phyloP scores from a whole-genome alignment of 2,113 vertebrate genomes.

The Aythya baeri region DNA sequence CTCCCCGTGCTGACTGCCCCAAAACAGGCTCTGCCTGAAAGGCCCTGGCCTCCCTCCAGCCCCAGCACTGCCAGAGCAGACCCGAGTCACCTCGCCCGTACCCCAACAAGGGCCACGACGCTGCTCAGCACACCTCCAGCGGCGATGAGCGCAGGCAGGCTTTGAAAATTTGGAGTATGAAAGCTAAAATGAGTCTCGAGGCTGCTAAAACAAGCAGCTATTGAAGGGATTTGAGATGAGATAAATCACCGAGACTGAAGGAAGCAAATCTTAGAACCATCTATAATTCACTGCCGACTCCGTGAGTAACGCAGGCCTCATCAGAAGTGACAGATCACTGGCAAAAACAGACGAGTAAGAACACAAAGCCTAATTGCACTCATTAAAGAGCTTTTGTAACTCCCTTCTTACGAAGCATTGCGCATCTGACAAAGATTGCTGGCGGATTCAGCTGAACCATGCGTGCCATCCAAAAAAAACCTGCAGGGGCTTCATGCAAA shows the following conservation, averaged over 20 bases:
- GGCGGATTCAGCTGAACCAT: not conserved
- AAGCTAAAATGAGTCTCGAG: not conserved
- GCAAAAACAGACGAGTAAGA: constrained; percentile 15
- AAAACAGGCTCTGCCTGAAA: not conserved
- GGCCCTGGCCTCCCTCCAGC: not conserved
- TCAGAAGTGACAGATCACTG: constrained; percentile 2
- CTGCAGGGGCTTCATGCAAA: not conserved
- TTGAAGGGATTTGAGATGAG: fast-evolving
- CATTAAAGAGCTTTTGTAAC: constrained; percentile 19
- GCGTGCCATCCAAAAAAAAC: not conserved
- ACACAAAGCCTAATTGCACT: not conserved
- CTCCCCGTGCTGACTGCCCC: not conserved
- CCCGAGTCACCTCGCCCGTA: not conserved
- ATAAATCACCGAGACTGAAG: not conserved
- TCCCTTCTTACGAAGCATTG: constrained; percentile 28
- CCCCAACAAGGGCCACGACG: not conserved
- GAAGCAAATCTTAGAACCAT: not conserved
- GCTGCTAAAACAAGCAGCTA: not conserved
- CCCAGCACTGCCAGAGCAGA: not conserved
- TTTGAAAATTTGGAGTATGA: not conserved
- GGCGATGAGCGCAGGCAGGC: not conserved
- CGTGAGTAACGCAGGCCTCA: not conserved
- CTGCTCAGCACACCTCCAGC: not conserved
- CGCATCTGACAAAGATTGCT: constrained; percentile 4
- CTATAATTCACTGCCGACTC: not conserved